A percentile compares a stretch with the other conserved stretches of the same genome.
Evolutionary conservation across 2,113 vertebrate species (phyloP).

Genomic region (Caretta caretta): DNA sequence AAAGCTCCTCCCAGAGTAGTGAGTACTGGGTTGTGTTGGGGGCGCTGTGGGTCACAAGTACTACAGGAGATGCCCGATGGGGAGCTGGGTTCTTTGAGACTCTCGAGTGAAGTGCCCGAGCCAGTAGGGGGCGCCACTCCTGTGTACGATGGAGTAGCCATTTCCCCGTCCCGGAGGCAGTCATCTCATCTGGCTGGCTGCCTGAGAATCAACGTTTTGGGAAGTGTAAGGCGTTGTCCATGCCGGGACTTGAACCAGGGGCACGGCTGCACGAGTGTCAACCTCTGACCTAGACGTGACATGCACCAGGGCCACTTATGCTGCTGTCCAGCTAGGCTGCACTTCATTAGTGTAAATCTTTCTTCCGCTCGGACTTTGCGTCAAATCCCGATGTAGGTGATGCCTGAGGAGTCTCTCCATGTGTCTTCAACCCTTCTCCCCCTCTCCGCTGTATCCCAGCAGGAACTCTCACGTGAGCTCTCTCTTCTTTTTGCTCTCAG

Average conservation of each 20-base stretch:
- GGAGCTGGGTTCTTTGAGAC: background rate
- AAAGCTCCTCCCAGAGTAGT: slow-evolving; percentile 91
- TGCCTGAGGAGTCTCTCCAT: background rate
- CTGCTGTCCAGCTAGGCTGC: no score
- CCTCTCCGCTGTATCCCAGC: no score
- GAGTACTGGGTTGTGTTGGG: slow-evolving; percentile 55
- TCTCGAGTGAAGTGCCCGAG: rapidly evolving
- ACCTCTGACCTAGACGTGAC: background rate
- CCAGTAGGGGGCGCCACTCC: background rate
- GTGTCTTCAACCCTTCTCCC: no score
- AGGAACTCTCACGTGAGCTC: background rate
- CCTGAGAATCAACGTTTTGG: background rate
- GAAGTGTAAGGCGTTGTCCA: background rate
- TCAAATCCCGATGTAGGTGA: no score
- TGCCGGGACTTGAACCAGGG: background rate
- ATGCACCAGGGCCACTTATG: no score
- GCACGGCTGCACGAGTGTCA: background rate
- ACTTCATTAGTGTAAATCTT: no score
- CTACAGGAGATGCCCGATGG: background rate
- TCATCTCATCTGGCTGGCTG: background rate
- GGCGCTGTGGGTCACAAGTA: no score
- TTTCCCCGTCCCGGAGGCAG: rapidly evolving
- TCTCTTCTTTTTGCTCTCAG: background rate
- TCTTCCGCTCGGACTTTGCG: no score
- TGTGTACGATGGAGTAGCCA: rapidly evolving